These are phyloP conservation scores for Adela reaumurella DNA, from an alignment of 2,888 invertebrate genomes.

Conservation along the genomic window DNA sequence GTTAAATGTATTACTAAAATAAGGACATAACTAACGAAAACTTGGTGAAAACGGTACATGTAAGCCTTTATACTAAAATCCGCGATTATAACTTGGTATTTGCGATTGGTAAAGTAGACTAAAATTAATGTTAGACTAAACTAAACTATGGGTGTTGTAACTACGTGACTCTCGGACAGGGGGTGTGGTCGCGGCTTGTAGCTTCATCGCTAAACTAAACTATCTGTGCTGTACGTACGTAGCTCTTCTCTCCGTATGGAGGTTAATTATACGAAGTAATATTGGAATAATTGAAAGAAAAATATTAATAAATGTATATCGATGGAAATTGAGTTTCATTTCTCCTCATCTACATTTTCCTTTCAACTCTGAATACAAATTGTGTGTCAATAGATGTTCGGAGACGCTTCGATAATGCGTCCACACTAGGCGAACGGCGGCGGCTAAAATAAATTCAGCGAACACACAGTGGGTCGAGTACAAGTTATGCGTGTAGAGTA, in stretches of 20 bases:
- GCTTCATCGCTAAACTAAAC: background rate
- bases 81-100: conserved; percentile 21
- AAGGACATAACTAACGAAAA: conserved; percentile 43
- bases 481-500: too few relatives aligned
- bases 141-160: conserved; percentile 34
- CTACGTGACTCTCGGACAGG: conserved; percentile 39
- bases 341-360: background rate
- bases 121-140: conserved; percentile 24
- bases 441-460: too few relatives aligned
- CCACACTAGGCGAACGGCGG: too few relatives aligned
- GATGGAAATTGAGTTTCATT: conserved; percentile 23
- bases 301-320: conserved; percentile 57
- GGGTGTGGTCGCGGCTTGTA: conserved; percentile 29
- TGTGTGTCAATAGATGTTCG: too few relatives aligned
- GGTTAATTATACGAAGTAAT: conserved; percentile 15
- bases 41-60: conserved; percentile 54
- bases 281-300: conserved; percentile 51
- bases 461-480: too few relatives aligned
- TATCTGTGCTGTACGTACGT: background rate
- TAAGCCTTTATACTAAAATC: conserved; percentile 49
- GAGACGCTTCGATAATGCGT: too few relatives aligned
- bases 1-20: conserved; percentile 45
- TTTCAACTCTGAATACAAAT: too few relatives aligned
- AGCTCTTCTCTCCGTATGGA: too few relatives aligned
- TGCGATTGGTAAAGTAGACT: conserved; percentile 53